These are phyloP conservation scores for Oceanodroma leucorhoa DNA, from an alignment of 2,797 vertebrate genomes.

Conservation along the genomic window DNA sequence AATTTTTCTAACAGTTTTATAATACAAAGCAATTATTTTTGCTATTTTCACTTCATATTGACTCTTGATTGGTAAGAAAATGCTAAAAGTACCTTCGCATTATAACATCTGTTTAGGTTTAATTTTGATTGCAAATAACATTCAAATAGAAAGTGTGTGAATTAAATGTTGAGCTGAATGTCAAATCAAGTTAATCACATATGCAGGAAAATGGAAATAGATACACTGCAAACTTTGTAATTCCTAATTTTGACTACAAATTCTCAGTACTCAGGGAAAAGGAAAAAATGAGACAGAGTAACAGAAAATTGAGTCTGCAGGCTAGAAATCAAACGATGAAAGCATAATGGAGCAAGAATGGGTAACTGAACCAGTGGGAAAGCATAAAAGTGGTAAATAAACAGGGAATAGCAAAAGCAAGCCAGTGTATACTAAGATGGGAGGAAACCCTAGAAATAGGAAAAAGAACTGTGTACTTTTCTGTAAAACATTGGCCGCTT, in stretches of 20 bases:
- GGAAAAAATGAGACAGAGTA: neutral
- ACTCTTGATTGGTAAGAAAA: neutral
- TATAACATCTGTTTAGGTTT: neutral
- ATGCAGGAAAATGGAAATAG: neutral
- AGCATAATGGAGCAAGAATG: neutral
- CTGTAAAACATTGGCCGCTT: fast-evolving
- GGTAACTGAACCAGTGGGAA: neutral
- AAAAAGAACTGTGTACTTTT: neutral
- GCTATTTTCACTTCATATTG: neutral
- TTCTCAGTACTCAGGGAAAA: neutral
- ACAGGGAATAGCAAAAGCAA: neutral
- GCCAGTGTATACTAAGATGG: neutral
- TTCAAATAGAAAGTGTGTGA: neutral
- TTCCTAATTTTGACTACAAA: neutral
- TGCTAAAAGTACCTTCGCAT: neutral
- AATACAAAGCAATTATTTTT: neutral
- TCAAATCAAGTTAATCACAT: neutral
- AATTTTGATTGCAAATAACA: neutral
- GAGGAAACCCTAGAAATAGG: neutral
- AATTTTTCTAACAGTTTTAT: neutral
- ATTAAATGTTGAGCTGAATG: neutral
- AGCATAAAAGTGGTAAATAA: neutral
- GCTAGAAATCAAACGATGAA: neutral
- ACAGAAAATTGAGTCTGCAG: neutral
- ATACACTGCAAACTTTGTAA: neutral